Base-by-base conservation (phyloP, 1,140 invertebrate species). In the Drosophila parabipectinata region DNA sequence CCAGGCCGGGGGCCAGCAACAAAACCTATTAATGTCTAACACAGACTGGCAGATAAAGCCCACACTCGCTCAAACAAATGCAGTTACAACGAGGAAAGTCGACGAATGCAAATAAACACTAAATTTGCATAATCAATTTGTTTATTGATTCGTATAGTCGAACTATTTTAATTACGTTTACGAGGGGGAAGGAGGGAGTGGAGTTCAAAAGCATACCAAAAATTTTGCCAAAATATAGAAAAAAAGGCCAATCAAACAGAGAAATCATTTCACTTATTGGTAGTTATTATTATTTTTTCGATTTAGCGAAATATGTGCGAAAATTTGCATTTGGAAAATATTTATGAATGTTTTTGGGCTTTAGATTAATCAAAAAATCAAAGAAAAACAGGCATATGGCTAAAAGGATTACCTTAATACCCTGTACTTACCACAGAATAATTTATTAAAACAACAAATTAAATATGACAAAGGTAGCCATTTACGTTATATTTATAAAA, bases 111-210 rank as follows among this genome's bases (percentile, higher is more conserved):
- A 85, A 85, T 84, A 80, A 85, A 85, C 68, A 69, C 82, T 81
- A 82, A 81, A 81, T 85, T 85, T 85, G 82, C 82, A 85, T 85
- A 85, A 85, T 87, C 77, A 87, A 85, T 85, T 87, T 85, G 81
- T 81, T 85, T 85, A 78, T 87, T 85, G 81, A 85, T 85, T 87
- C 82, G 82, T 75, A 78, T 79, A 81, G 76, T 85, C 61, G 67
- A 82, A 74, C 74, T 77, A 77, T 84, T 84, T 84, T 84, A 84
- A 84, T 84, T 84, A 85, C 77, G 72, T 77, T 84, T 77, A 67
- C 66, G 76, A 12, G 3, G 15, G 4, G 48, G 32, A 10, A 61
- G 3, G 15, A 12, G 10, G 14, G 12, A 41, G 39, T 10, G 0
- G 14, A 18, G 18, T 10, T 47, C 15, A 10, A 47, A 47, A 14